Evolutionary conservation across 1,140 invertebrate species (phyloP), one percentile per base, ranked within the genome.

Genomic region (Hylaeus volcanicus): DNA sequence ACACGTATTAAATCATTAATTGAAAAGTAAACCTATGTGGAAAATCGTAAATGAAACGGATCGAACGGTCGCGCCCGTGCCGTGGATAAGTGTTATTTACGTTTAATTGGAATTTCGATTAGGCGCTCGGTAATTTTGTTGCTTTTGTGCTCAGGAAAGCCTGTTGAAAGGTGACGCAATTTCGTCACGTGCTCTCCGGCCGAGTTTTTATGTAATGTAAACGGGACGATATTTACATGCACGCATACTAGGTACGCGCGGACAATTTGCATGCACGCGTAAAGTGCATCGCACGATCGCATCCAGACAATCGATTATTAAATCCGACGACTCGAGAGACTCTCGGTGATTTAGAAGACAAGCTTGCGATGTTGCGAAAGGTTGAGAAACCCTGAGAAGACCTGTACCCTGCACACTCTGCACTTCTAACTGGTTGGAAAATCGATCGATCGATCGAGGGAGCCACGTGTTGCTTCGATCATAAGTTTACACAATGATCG

Each of bases 191-290:
- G 66, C 70, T 70, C 74, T 14, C 1, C 39, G 65, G 26, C 1
- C 39, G 65, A 26, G 64, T 77, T 65, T 68, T 77, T 70, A 70
- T 70, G 26, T 26, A 26, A 26, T 26, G 26, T 26, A 26, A 26
- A 26, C 26, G 26, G 26, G 26, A 26, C 26, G 26, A 26, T 26
- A 68, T 70, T 77, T 77, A 63, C 55, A 70, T 77, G 66, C 74
- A 56, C 43, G 74, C 74, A 68, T 68, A 70, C 26, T 26, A 26
- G 26, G 26, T 26, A 26, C 26, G 26, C 26, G 26, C 26, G 26
- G 26, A 26, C 26, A 26, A 68, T 70, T 77, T 77, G 51, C 55
- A 70, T 77, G 66, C 74, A 56, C 43, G 74, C 74, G 58, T 68
- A 70, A 77, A 70, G 61, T 14, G 65, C 43, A 2, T 14, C 3